Evolutionary conservation across 2,113 vertebrate genomes (phyloP), one percentile per base, ranked within the genome.

Genomic region (Seriola aureovittata): DNA sequence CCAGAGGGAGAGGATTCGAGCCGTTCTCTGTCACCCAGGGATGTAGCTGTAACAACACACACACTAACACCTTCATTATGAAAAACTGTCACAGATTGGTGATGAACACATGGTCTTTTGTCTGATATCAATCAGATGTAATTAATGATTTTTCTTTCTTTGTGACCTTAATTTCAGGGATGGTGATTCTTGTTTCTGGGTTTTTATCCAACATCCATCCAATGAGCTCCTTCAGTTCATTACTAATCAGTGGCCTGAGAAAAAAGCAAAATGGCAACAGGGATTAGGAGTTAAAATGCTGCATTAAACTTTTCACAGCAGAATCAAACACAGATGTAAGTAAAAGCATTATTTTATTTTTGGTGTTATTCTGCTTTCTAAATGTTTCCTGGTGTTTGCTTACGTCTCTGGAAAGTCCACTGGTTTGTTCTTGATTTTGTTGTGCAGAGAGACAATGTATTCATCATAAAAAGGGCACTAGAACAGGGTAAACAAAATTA

Each of bases 391-490:
- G 32, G 2, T 48, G 23, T 81, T 70, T 65, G 93, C 97, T 97
- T 91, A 99, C 98, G 74, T 95, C 82, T 97, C 95, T n/a, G 97
- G 97, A 87, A 98, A 98, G 71, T 96, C 95, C 75, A 99, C 97
- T 0, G 95, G 89, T 82, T 96, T 95, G 72, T 91, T 97, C 94
- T 96, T 99, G 92, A 99, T 99, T 94, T 97, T 97, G 80, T 94
- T 96, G 90, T 98, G 96, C 88, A 99, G 95, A 71, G 96, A 94
- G 88, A 99, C 92, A 63, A 99, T 96, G 87, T 96, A 97, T 23
- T 98, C 97, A 29, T 99, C 97, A 66, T 97, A 96, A 91, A 99
- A 99, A 42, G 98, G 97, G 88, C 98, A 99, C 98, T 99, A 91
- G 2, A 70, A 73, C n/a, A 25, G 29, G 48, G 75, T 32, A 75